These are phyloP conservation scores for Brassicogethes aeneus DNA, from an alignment of 2,888 invertebrate species.

Conservation along the genomic window DNA sequence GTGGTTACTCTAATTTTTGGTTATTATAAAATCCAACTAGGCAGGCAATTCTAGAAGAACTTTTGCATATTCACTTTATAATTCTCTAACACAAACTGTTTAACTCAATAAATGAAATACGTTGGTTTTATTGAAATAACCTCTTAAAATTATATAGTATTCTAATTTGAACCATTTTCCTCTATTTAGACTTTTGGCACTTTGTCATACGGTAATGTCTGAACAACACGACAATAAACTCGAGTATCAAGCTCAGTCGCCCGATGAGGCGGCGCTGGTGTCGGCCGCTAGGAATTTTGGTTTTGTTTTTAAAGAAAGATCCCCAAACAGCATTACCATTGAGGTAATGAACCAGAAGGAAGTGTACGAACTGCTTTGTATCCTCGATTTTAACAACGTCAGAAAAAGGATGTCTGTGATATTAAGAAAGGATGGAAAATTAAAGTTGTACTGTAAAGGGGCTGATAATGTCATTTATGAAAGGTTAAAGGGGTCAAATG, in stretches of 20 bases:
- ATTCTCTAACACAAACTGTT: too few relatives aligned
- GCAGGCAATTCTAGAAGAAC: too few relatives aligned
- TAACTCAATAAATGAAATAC: too few relatives aligned
- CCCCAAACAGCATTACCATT: slow-evolving; percentile 88
- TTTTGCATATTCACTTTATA: too few relatives aligned
- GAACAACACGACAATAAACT: slow-evolving; percentile 67
- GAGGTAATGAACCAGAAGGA: slow-evolving; percentile 67
- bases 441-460: slow-evolving; percentile 92
- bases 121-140: too few relatives aligned
- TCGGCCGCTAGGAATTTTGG: slow-evolving; percentile 98
- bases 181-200: slow-evolving; percentile 70
- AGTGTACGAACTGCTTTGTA: slow-evolving; percentile 92
- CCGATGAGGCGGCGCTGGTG: slow-evolving; percentile 95
- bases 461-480: slow-evolving; percentile 98
- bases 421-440: slow-evolving; percentile 69
- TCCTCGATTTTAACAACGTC: slow-evolving; percentile 98
- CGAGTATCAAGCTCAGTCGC: slow-evolving; percentile 82
- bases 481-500: slow-evolving; percentile 63
- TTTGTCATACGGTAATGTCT: slow-evolving; percentile 99
- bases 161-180: too few relatives aligned
- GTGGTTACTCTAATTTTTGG: too few relatives aligned
- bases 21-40: too few relatives aligned
- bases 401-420: slow-evolving; percentile 99
- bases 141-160: background rate
- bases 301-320: slow-evolving; percentile 91